phyloP scores from a whole-genome alignment of 2,113 vertebrate species.

The Lycocorax pyrrhopterus region DNA sequence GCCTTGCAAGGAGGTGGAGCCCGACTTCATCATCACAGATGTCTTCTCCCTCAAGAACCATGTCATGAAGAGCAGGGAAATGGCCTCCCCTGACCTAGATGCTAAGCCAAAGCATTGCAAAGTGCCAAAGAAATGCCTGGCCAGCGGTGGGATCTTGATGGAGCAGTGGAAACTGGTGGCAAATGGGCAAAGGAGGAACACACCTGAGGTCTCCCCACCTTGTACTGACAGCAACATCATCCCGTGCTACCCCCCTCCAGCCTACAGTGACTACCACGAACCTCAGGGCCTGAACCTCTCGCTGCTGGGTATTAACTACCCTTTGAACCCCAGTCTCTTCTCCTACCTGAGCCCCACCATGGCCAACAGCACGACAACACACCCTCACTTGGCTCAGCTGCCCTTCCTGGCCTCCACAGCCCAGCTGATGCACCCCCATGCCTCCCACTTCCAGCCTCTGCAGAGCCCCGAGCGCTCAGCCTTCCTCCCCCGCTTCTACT shows the following conservation, averaged over 20 bases:
- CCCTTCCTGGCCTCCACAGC: conserved; percentile 86
- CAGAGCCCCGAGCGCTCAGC: conserved; percentile 73
- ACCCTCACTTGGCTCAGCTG: conserved; percentile 79
- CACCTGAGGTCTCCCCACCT: conserved; percentile 60
- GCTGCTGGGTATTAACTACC: conserved; percentile 88
- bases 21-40: conserved; percentile 79
- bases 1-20: conserved; percentile 69
- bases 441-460: conserved; percentile 70
- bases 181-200: conserved; percentile 66
- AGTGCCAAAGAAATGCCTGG: conserved; percentile 76
- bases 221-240: conserved; percentile 70
- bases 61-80: conserved; percentile 62
- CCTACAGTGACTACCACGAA: conserved; percentile 82
- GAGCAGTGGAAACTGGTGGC: conserved; percentile 85
- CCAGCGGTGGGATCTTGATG: conserved; percentile 71
- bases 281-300: conserved; percentile 87
- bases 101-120: conserved; percentile 80
- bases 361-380: conserved; percentile 60
- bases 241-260: conserved; percentile 85
- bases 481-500: conserved; percentile 85
- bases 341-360: conserved; percentile 87
- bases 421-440: conserved; percentile 80
- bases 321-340: conserved; percentile 83
- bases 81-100: conserved; percentile 68
- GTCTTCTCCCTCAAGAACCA: conserved; percentile 82